Evolutionary conservation across 1,140 invertebrate species (phyloP), one percentile per base, ranked within the genome.

Genomic region (Brachionus plicatilis): DNA sequence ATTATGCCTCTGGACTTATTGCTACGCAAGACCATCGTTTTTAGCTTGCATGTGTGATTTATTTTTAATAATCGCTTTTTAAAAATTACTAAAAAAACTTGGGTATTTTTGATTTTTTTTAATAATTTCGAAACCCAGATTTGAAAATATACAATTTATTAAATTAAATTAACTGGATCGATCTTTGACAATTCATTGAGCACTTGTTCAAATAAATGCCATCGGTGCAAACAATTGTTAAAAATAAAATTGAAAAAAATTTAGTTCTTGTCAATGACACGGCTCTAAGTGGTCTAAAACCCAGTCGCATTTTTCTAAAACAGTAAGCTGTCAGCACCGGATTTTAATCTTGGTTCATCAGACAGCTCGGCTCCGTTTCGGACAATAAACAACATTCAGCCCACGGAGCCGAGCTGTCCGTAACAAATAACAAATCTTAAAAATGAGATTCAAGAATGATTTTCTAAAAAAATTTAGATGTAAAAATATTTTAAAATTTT

Each of bases 81-180:
- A 33, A 20, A 72, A 41, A 41, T 72, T 43, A 72, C 37, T 43
- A 68, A 68, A 68, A 68, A 68, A 68, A 68, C 14, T 68, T 41
- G 66, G 27, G 66, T 68, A 68, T 68, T 68, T 68, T 37, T 66
- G 6, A 7, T n/a, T 68, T 68, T 68, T 68, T 68, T 68, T 68
- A 33, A 33, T 68, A 68, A 33, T 68, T 68, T 29, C 27, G 33
- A 33, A 68, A 68, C 66, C 66, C 66, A 33, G 66, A 68, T 68
- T 68, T 41, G 66, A 68, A 68, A 68, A 68, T 68, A 41, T 41
- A 68, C 66, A 68, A 14, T 60, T 20, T 60, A 27, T 60, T n/a
- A 60, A 60, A 60, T 24, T 60, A 60, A 20, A 60, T 60, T 24
- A 60, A 60, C 3, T 24, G 20, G 17, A 24, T 60, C 53, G 20